These are phyloP conservation scores for Steinernema khuongi DNA, from an alignment of 1,140 invertebrate genomes.

Conservation along the genomic window DNA sequence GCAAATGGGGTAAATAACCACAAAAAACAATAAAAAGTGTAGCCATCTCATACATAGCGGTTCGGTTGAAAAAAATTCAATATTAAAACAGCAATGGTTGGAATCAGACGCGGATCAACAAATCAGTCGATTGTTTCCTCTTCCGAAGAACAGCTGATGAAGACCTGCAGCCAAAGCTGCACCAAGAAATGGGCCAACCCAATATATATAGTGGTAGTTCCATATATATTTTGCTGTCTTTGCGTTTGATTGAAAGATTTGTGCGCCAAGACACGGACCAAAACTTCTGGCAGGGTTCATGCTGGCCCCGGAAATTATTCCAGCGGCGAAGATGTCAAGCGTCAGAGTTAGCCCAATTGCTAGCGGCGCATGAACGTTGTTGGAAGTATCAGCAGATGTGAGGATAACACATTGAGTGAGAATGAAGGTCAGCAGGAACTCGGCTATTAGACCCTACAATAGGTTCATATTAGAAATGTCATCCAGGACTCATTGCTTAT, in stretches of 20 bases:
- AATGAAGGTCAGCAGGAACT: conserved; percentile 56
- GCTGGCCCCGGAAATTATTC: conserved; percentile 58
- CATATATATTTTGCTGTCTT: conserved; percentile 41
- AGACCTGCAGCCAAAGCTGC: conserved; percentile 43
- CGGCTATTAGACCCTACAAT: conserved; percentile 45
- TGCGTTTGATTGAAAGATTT: conserved; percentile 19
- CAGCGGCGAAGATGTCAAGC: conserved; percentile 54
- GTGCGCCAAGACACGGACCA: conserved; percentile 58
- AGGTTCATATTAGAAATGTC: too few relatives aligned
- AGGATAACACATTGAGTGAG: conserved; percentile 57
- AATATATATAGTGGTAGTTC: conserved; percentile 60
- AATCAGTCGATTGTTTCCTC: conserved; percentile 1
- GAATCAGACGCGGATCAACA: too few relatives aligned
- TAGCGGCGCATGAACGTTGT: conserved; percentile 51
- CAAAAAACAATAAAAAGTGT: too few relatives aligned
- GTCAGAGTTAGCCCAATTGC: conserved; percentile 58
- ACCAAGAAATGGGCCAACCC: conserved; percentile 58
- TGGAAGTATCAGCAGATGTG: conserved; percentile 51
- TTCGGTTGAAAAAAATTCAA: too few relatives aligned
- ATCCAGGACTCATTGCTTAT: neutral
- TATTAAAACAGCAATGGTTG: too few relatives aligned
- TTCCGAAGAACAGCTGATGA: neutral
- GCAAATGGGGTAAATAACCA: too few relatives aligned
- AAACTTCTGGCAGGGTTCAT: conserved; percentile 62
- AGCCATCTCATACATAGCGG: too few relatives aligned